phyloP scores from a whole-genome alignment of 2,113 vertebrate genomes.

The Phrynosoma platyrhinos region DNA sequence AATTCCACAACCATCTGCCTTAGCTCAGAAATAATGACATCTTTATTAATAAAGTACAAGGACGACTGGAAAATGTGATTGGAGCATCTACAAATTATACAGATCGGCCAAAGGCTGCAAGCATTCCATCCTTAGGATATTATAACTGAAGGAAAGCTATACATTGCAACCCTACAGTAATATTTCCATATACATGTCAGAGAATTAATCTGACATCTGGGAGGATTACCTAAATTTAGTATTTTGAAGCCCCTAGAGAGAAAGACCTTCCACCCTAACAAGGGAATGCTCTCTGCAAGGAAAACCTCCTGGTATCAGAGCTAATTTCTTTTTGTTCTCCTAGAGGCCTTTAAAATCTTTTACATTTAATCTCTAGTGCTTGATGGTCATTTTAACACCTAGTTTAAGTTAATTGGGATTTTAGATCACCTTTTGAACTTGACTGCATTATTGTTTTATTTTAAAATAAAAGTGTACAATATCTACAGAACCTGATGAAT shows the following conservation, averaged over 20 bases:
- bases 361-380: neutral
- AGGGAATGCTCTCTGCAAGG: neutral
- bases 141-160: slow-evolving; percentile 54
- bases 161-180: slow-evolving; percentile 49
- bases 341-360: neutral
- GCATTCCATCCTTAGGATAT: slow-evolving; percentile 45
- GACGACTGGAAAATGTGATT: neutral
- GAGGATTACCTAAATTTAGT: slow-evolving; percentile 57
- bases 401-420: neutral
- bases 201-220: slow-evolving; percentile 58
- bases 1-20: neutral
- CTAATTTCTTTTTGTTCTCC: neutral
- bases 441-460: too few species aligned
- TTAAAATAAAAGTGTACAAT: too few species aligned
- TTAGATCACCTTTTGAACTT: too few species aligned
- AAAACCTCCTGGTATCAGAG: neutral
- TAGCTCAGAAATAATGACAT: neutral
- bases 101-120: slow-evolving; percentile 10
- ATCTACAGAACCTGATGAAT: too few species aligned
- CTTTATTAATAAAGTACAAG: neutral
- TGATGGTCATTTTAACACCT: neutral
- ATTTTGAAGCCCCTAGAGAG: slow-evolving; percentile 22
- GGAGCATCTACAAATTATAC: neutral
- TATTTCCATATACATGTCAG: slow-evolving; percentile 65
- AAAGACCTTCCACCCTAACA: neutral